phyloP scores from a whole-genome alignment of 2,113 vertebrate species.

The Crotalus viridis region DNA sequence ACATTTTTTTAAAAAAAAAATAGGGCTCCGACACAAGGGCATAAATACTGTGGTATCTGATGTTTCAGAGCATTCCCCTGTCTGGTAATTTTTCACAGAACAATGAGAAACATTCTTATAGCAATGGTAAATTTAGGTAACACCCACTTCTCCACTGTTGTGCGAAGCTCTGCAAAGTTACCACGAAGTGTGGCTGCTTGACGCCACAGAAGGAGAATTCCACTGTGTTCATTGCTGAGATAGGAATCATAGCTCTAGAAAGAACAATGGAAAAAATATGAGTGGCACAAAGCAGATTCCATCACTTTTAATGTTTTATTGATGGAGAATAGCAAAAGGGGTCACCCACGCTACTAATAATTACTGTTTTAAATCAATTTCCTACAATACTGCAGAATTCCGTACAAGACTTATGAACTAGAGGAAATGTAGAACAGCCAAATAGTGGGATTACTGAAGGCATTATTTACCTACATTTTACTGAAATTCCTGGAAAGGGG shows the following conservation, averaged over 20 bases:
- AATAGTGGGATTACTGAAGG: background rate
- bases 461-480: background rate
- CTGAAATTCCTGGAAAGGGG: background rate
- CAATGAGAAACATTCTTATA: background rate
- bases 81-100: background rate
- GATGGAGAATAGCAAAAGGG: background rate
- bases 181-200: slow-evolving; percentile 74
- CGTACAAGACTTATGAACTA: background rate
- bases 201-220: slow-evolving; percentile 72
- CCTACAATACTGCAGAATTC: background rate
- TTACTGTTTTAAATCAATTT: background rate
- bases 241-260: slow-evolving; percentile 55
- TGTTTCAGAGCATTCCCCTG: background rate
- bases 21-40: too few relatives aligned
- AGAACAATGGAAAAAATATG: background rate
- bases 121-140: background rate
- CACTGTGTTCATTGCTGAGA: slow-evolving; percentile 53
- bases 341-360: background rate
- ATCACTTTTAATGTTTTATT: background rate
- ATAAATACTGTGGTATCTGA: background rate
- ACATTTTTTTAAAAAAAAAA: background rate
- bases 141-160: slow-evolving; percentile 69
- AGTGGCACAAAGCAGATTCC: background rate
- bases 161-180: slow-evolving; percentile 69
- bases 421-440: background rate